phyloP scores from a whole-genome alignment of 2,888 invertebrate genomes.

The Melanostoma scalare region DNA sequence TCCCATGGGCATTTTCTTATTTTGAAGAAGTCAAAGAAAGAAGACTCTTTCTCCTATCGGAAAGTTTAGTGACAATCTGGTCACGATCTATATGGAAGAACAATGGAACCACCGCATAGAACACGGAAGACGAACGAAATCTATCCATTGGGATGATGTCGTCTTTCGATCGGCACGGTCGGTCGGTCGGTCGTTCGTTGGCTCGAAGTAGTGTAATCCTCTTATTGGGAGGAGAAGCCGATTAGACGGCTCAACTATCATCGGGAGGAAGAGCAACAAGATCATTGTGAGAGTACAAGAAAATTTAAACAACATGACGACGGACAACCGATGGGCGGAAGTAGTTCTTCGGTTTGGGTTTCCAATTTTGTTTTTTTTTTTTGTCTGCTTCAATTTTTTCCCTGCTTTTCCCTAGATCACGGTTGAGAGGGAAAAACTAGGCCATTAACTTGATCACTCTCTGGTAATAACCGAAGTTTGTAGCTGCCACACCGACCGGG shows the following conservation, averaged over 20 bases:
- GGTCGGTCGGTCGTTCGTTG: not conserved
- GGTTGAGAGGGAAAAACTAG: slow-evolving; percentile 52
- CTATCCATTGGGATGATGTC: slow-evolving; percentile 47
- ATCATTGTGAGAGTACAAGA: slow-evolving; percentile 34
- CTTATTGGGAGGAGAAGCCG: slow-evolving; percentile 64
- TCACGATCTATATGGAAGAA: slow-evolving; percentile 66
- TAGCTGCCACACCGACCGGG: slow-evolving; percentile 41
- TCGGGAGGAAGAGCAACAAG: slow-evolving; percentile 35
- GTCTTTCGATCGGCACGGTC: slow-evolving; percentile 23
- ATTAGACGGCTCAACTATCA: slow-evolving; percentile 70
- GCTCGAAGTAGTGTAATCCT: slow-evolving; percentile 55
- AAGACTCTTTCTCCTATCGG: slow-evolving; percentile 49
- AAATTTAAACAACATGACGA: slow-evolving; percentile 56
- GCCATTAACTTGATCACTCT: slow-evolving; percentile 68
- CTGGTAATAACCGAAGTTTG: slow-evolving; percentile 55
- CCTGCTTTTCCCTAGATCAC: slow-evolving; percentile 44
- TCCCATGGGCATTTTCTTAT: slow-evolving; percentile 57
- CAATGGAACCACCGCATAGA: slow-evolving; percentile 65
- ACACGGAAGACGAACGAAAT: slow-evolving; percentile 65
- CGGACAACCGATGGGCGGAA: slow-evolving; percentile 31
- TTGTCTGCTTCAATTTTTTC: too few species aligned
- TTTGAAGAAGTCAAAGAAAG: not conserved
- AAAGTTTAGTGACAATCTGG: slow-evolving; percentile 71
- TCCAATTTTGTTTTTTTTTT: slow-evolving; percentile 35
- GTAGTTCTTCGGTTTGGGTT: slow-evolving; percentile 52